Base-by-base conservation (phyloP, 1,140 invertebrate genomes). In the Lordiphosa mommai region DNA sequence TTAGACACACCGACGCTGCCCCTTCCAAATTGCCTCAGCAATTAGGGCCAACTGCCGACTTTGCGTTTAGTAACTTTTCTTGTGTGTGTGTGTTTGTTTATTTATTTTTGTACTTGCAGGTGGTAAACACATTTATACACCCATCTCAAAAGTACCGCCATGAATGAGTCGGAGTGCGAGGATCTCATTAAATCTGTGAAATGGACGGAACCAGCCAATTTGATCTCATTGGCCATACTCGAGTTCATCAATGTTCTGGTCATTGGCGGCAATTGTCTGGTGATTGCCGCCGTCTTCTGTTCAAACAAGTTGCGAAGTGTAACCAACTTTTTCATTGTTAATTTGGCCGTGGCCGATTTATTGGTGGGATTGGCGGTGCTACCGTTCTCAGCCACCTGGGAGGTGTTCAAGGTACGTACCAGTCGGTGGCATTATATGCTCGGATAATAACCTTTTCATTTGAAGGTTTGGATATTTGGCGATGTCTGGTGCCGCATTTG, bases 321-420 rank as follows among this genome's bases (percentile, higher is more conserved):
- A 58, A 99, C 97, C 33, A 99, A 99, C 89, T 92, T 97, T 82
- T 98, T 98, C 90, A 98, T 99, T 77, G 91, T 97, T 27, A 98
- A 96, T 16, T 91, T 99, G 61, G 97, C 97, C 0, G 94, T 97
- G 1, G 96, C 97, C 27, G 97, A 99, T 90, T 91, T 98, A 17
- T 91, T 98, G 77, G 95, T 99, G 6, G 97, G 97, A 0, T 89
- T 97, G 2, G 95, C 95, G 9, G 96, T 98, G n/a, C 90, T 98
- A 46, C 96, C 96, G 0, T 97, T 97, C 89, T 96, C 95, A 10
- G 94, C 96, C 50, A 95, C 94, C 4, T 94, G 95, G 91, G 95
- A 97, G 89, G 95, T 96, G n/a, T 95, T 94, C 88, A 94, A 95
- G 93, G 94, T 95, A 76, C 91, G 88, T 66, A 4, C 1, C 0